Evolutionary conservation across 2,888 invertebrate species (phyloP), one percentile per base, ranked within the genome.

Genomic region (Rhimphoctona megacephalus): DNA sequence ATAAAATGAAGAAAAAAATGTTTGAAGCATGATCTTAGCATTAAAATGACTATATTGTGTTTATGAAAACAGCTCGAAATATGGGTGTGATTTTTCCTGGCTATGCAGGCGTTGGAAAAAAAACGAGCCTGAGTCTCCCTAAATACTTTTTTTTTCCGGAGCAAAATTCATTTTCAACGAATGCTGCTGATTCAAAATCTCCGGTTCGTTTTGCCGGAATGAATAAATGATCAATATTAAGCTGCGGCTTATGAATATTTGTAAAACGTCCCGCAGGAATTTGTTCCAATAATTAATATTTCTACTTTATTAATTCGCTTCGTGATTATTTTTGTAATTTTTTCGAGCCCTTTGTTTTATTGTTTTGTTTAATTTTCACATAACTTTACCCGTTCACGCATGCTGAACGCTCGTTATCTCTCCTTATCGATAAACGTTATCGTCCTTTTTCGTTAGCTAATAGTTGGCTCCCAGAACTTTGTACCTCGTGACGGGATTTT

Each of bases 401-500:
- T 36, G 36, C 22, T 19, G 61, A 9, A 49, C 61, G 46, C 17
- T 81, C 49, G 64, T 81, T 81, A 81, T 81, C 64, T 33, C 22
- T 33, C 33, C 49, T 25, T 61, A 81, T 81, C 81, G 81, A 73
- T 81, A 52, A 72, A 22, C 73, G 72, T 66, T 78, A 78, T 83
- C 83, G 73, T 64, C 66, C 46, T 52, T 77, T 79, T 67, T 66
- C 79, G 72, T 83, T 74, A 66, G 70, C 67, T 57, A 73, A 79
- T 67, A 67, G 83, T 79, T 83, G 83, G 73, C 83, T 79, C 78
- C 79, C 79, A 30, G 46, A 67, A 74, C 54, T 73, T 79, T 67
- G 67, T 54, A 83, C 30, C 82, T 77, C 82, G 67, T 14, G 36
- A 36, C 30, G 67, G 83, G 79, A 72, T 83, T 83, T 83, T 79